Percentiles rank a stretch among this genome's conserved stretches.
Evolutionary conservation across 2,797 vertebrate species (phyloP).

Genomic region (Pangasius macronema): DNA sequence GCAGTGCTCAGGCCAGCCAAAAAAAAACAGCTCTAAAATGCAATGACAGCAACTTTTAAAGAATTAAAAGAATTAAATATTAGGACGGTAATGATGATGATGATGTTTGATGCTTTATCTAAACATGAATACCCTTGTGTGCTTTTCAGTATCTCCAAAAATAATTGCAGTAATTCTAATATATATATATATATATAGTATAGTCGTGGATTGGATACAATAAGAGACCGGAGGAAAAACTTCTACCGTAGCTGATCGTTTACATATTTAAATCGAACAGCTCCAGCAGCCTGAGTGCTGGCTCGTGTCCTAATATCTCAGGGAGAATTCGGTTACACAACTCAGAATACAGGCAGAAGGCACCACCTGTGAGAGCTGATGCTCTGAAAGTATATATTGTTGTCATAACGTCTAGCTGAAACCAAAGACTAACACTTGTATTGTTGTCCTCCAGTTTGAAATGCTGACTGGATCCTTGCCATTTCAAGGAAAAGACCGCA

Average conservation of each 20-base stretch:
- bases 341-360: neutral
- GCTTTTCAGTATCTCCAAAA: neutral
- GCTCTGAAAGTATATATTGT: conserved; percentile 28
- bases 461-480: conserved; percentile 96
- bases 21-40: neutral
- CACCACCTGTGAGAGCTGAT: neutral
- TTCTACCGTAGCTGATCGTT: too few species aligned
- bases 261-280: too few species aligned
- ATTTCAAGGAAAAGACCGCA: conserved; percentile 97
- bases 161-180: neutral
- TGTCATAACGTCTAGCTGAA: conserved; percentile 17
- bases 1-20: neutral
- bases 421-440: conserved; percentile 35
- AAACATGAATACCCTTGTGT: neutral
- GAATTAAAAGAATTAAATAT: neutral
- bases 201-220: too few species aligned
- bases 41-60: conserved; percentile 15
- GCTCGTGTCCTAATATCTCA: conserved; percentile 33
- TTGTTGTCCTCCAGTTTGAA: conserved; percentile 84
- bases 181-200: neutral
- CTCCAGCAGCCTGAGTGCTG: conserved; percentile 17
- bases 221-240: too few species aligned
- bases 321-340: conserved; percentile 43
- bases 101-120: too few species aligned
- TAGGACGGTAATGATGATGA: neutral